These are phyloP conservation scores for Hippocampus comes DNA, from an alignment of 2,113 vertebrate genomes.

Conservation along the genomic window DNA sequence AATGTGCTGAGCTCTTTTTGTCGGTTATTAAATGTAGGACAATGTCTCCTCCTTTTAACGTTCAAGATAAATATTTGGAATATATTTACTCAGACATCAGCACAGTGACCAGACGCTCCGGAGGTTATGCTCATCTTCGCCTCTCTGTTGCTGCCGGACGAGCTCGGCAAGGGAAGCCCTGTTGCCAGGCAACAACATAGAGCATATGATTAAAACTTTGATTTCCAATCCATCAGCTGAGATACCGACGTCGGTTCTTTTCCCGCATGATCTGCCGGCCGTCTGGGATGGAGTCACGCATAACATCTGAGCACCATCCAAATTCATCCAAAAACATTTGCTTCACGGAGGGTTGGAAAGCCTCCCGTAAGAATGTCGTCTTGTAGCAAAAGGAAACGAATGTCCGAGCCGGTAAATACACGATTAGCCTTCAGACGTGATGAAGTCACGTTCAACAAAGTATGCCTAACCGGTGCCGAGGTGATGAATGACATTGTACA, in stretches of 20 bases:
- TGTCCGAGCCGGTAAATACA: background rate
- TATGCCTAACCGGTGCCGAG: constrained; percentile 32
- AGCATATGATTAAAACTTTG: constrained; percentile 73
- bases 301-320: constrained; percentile 29
- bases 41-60: background rate
- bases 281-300: constrained; percentile 39
- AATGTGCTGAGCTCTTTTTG: background rate
- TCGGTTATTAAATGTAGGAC: background rate
- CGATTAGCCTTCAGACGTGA: constrained; percentile 1
- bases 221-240: constrained; percentile 71
- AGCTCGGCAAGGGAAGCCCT: constrained; percentile 52
- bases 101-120: constrained; percentile 11
- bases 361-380: background rate
- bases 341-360: constrained; percentile 19
- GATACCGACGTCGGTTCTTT: constrained; percentile 56
- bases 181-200: constrained; percentile 69
- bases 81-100: constrained; percentile 15
- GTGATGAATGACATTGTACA: constrained; percentile 38
- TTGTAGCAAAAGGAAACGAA: too few relatives aligned
- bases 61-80: background rate
- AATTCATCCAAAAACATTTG: constrained; percentile 54
- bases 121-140: constrained; percentile 42
- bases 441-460: constrained; percentile 35
- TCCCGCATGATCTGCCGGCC: constrained; percentile 54
- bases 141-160: constrained; percentile 50